phyloP scores from a whole-genome alignment of 2,797 vertebrate genomes.

The Lophius americanus region DNA sequence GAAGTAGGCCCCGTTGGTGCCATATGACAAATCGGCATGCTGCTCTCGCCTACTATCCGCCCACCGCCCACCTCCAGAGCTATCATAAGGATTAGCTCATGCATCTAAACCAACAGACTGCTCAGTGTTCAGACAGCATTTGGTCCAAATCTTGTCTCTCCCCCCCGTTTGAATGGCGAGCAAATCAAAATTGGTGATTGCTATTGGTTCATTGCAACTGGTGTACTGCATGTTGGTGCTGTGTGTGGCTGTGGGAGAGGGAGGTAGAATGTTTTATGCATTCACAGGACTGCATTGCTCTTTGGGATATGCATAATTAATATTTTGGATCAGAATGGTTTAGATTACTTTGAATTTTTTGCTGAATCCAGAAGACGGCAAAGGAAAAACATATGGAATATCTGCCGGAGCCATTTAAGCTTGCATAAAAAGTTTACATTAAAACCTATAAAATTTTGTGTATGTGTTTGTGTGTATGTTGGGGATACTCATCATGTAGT shows the following conservation, averaged over 20 bases:
- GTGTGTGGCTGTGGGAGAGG: slow-evolving; percentile 29
- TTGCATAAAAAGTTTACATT: slow-evolving; percentile 5
- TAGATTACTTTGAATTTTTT: slow-evolving; percentile 71
- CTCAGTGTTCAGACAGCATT: slow-evolving; percentile 73
- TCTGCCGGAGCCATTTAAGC: slow-evolving; percentile 27
- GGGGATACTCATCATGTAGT: slow-evolving; percentile 56
- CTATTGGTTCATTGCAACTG: slow-evolving; percentile 53
- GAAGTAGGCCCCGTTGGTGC: slow-evolving; percentile 77
- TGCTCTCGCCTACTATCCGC: slow-evolving; percentile 79
- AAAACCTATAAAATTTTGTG: slow-evolving; percentile 22
- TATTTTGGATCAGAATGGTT: slow-evolving; percentile 74
- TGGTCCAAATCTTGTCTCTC: slow-evolving; percentile 66
- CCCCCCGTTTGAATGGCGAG: slow-evolving; percentile 71
- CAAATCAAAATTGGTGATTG: slow-evolving; percentile 55
- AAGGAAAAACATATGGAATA: slow-evolving; percentile 18
- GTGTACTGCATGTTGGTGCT: slow-evolving; percentile 53
- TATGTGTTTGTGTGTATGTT: slow-evolving; percentile 51
- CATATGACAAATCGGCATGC: slow-evolving; percentile 81
- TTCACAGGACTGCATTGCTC: slow-evolving; percentile 64
- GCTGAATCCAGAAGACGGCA: slow-evolving; percentile 45
- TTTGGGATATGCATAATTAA: slow-evolving; percentile 77
- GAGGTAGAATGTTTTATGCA: slow-evolving; percentile 67
- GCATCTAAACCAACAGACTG: slow-evolving; percentile 76
- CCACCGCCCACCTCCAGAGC: slow-evolving; percentile 80
- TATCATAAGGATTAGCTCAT: slow-evolving; percentile 80